Base-by-base conservation (phyloP, 1,140 invertebrate genomes). In the Thaumatotibia leucotreta region DNA sequence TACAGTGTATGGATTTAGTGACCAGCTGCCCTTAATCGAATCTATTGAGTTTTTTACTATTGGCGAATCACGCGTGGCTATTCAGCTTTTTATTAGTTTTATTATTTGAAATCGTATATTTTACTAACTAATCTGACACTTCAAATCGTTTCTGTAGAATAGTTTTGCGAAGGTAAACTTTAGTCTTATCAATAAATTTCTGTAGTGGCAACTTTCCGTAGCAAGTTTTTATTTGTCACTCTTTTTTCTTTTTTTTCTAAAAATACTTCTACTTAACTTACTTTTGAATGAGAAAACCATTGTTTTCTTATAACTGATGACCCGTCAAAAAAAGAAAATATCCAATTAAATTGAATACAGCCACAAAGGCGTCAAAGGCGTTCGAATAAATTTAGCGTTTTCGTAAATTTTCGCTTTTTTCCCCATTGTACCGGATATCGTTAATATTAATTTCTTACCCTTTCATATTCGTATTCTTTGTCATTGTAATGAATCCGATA, bases 401-500 rank as follows among this genome's bases (percentile, higher is more conserved):
- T 75, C 39, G 39, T 86, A 84, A 86, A 83, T 84, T 83, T 81
- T 79, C 72, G 70, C 74, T 73, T 74, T 75, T 75, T 82, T 79
- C 79, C 80, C 83, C 75, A 80, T 83, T 79, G 80, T 79, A 72
- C 75, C 52, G 82, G 82, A 81, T 83, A 86, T 86, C 83, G 83
- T 86, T 86, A 86, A 86, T 86, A 86, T 86, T 86, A 83, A 84
- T 86, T 78, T 85, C 84, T 84, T 82, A 80, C 83, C 79, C 72
- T 78, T 84, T 83, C 82, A 82, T 83, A 83, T 81, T 83, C 75
- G 63, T 74, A 68, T 74, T 74, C 83, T 86, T 86, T 86, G 83
- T 83, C 79, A 86, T 86, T 84, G 62, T 83, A 86, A 86, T 85
- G 71, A 67, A 24, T 22, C 66, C 72, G 69, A 73, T 72, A 69